Base-by-base conservation (phyloP, 2,113 vertebrate genomes). In the Crotalus viridis region DNA sequence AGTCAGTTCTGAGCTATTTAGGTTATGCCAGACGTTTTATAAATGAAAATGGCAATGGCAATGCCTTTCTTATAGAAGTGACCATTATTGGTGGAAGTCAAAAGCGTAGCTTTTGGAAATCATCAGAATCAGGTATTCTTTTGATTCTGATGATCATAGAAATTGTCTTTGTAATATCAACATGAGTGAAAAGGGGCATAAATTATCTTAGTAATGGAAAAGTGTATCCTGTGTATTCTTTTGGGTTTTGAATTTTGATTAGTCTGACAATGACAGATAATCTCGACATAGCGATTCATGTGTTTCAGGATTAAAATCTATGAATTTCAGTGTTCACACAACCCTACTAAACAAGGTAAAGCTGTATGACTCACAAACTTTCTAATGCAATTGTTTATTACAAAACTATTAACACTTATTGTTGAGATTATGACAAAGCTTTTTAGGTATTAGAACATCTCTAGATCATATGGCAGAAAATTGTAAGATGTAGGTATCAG, bases 181-280 rank as follows among this genome's bases (percentile, higher is more conserved):
- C 0, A 0, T 43, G 21, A 61, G 8, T 88, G 22, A 91, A 55
- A 64, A 64, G 43, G 85, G 28, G 89, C 0, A 17, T 2, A 56
- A 64, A 24, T 1, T 1, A 22, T 1, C 4, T 7, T 87, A 51
- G n/a, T 93, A 94, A 91, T 9, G 10, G 0, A 64, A 85, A 52
- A 0, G 0, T 0, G 48, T 10, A 93, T 15, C 21, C 39, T 93
- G 90, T 86, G 64, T 64, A 3, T 90, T 48, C 28, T 64, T 3
- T 51, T 64, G 87, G 9, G 3, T 0, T 22, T 51, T 94, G 94
- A 48, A 64, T 91, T 94, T 90, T 94, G 10, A 57, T 88, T 94
- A 89, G 26, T 2, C 89, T 56, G 61, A 21, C 69, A 86, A 5
- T 8, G 57, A 69, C 8, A 3, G 93, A 89, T 55, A 10, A 74